phyloP scores from a whole-genome alignment of 2,888 invertebrate genomes.

The Myathropa florea region DNA sequence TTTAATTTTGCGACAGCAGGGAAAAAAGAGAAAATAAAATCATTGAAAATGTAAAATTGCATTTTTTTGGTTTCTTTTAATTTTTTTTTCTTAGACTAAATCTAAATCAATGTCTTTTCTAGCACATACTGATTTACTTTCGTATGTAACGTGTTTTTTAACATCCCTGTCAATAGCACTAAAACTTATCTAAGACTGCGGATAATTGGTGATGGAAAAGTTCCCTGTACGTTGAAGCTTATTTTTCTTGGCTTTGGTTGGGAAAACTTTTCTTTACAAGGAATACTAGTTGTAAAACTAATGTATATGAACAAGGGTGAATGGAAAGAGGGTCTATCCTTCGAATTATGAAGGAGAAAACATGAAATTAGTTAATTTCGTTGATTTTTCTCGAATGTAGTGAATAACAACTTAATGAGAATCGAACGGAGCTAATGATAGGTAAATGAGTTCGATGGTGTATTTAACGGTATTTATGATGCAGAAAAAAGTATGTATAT shows the following conservation, averaged over 20 bases:
- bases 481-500: background rate
- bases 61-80: background rate
- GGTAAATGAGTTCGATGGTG: slow-evolving; percentile 30
- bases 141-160: background rate
- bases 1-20: slow-evolving; percentile 58
- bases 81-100: slow-evolving; percentile 21
- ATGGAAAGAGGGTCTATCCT: background rate
- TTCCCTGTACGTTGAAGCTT: too few species aligned
- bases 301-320: background rate
- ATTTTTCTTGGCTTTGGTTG: background rate
- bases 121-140: background rate
- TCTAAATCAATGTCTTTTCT: slow-evolving; percentile 9
- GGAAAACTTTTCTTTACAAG: slow-evolving; percentile 15
- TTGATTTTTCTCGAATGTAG: background rate
- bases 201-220: background rate
- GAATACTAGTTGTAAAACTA: background rate
- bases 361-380: background rate
- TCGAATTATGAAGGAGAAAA: background rate
- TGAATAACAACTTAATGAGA: background rate
- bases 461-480: slow-evolving; percentile 28
- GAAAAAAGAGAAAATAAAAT: slow-evolving; percentile 69
- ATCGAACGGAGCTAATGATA: background rate
- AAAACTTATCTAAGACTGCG: background rate
- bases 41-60: slow-evolving; percentile 65
- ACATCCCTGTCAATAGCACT: slow-evolving; percentile 28